Evolutionary conservation across 1,140 invertebrate species (phyloP).

Genomic region (Orchesella cincta): DNA sequence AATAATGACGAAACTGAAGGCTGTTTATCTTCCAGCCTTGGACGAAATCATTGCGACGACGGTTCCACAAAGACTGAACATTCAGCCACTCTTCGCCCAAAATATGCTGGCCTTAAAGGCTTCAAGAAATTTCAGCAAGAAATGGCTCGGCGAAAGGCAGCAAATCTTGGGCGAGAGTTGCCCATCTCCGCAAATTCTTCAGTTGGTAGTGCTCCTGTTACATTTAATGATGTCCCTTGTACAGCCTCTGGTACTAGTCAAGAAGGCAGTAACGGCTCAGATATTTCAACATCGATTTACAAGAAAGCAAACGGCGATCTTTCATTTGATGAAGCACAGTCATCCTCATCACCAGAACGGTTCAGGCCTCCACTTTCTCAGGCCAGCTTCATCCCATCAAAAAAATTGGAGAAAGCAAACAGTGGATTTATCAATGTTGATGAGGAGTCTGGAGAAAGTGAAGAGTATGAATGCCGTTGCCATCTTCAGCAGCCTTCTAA

Average conservation of each 20-base stretch:
- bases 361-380: background rate
- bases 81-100: background rate
- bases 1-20: constrained; percentile 33
- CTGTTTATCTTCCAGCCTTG: constrained; percentile 21
- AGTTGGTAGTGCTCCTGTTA: background rate
- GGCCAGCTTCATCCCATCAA: constrained; percentile 1
- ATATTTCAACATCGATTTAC: background rate
- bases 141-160: constrained; percentile 36
- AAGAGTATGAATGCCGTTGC: constrained; percentile 14
- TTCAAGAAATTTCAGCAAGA: constrained; percentile 42
- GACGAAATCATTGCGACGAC: background rate
- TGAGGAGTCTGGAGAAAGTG: constrained; percentile 16
- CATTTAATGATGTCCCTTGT: constrained; percentile 11
- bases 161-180: background rate
- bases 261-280: background rate
- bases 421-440: constrained; percentile 14
- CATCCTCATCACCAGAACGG: background rate
- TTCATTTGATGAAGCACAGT: constrained; percentile 11
- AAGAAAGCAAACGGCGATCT: constrained; percentile 24
- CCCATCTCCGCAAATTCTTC: background rate
- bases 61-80: background rate
- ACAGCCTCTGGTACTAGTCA: background rate
- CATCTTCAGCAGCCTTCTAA: background rate
- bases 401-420: constrained; percentile 4
- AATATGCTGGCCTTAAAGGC: constrained; percentile 37